A percentile compares a stretch with the other conserved stretches of the same genome.
These are phyloP conservation scores for Amiota minor DNA, from an alignment of 2,888 invertebrate species.

Conservation along the genomic window DNA sequence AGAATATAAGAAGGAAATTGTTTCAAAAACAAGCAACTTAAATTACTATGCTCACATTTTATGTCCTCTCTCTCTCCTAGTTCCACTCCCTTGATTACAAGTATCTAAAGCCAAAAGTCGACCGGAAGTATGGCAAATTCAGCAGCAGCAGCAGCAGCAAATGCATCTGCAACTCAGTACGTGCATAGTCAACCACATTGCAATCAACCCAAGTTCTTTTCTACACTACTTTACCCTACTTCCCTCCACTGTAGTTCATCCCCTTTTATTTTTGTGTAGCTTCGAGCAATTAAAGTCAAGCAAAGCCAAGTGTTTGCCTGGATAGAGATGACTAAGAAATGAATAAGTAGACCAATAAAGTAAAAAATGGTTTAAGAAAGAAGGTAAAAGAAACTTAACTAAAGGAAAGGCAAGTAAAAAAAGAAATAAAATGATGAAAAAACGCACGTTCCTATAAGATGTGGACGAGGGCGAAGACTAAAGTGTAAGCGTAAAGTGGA, in stretches of 20 bases:
- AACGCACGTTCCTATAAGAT: neutral
- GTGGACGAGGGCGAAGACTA: neutral
- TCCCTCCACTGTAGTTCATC: neutral
- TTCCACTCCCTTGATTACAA: too few relatives aligned
- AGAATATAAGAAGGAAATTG: neutral
- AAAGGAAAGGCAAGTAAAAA: neutral
- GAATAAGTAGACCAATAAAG: conserved; percentile 14
- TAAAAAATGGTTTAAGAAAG: neutral
- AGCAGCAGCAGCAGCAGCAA: neutral
- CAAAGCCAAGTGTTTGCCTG: conserved; percentile 18
- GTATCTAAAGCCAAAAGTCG: conserved; percentile 4
- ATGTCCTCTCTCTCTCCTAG: too few relatives aligned
- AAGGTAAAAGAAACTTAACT: neutral
- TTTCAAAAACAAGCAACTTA: neutral
- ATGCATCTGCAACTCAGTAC: neutral
- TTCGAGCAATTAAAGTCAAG: conserved; percentile 25
- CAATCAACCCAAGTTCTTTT: neutral
- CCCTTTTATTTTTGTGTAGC: neutral
- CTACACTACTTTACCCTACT: neutral
- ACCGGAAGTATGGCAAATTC: conserved; percentile 17
- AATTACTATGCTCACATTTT: neutral
- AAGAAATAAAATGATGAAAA: neutral
- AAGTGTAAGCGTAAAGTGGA: conserved; percentile 3
- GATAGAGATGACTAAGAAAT: conserved; percentile 2
- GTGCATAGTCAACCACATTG: neutral